Conservation (phyloP, 2,888 invertebrate genomes). For the Tortrix viridana region DNA sequence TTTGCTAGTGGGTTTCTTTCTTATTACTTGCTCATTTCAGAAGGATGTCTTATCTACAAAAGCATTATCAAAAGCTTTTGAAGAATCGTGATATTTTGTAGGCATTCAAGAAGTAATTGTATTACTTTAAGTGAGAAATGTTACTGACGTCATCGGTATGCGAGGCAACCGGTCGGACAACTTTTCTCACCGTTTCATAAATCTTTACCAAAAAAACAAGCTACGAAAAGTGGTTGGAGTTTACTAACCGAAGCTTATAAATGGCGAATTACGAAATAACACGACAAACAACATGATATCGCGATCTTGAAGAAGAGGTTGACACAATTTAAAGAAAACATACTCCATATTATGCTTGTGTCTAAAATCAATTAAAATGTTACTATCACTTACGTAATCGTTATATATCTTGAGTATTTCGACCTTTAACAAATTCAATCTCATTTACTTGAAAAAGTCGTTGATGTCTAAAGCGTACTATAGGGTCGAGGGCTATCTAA, state of each 20-base stretch:
- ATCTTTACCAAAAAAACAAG: conserved; percentile 26
- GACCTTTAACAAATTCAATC: conserved; percentile 15
- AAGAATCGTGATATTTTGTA: conserved; percentile 6
- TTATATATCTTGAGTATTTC: not conserved
- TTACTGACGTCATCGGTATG: conserved; percentile 32
- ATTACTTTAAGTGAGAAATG: conserved; percentile 27
- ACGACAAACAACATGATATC: too few relatives aligned
- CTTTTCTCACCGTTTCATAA: conserved; percentile 35
- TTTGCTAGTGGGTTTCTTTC: not conserved
- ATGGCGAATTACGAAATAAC: too few relatives aligned
- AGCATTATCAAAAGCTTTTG: not conserved
- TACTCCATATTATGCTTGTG: not conserved
- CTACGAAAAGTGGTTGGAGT: not conserved
- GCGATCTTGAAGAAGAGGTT: too few relatives aligned
- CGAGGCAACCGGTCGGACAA: conserved; percentile 30
- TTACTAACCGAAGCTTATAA: too few relatives aligned
- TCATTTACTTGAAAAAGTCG: too few relatives aligned
- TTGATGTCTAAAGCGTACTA: too few relatives aligned
- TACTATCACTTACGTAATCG: not conserved
- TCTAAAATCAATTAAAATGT: too few relatives aligned
- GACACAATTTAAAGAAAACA: not conserved
- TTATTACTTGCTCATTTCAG: not conserved
- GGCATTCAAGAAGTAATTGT: conserved; percentile 13
- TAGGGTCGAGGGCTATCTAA: too few relatives aligned
- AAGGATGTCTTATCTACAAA: too few relatives aligned